Evolutionary conservation across 2,888 invertebrate species (phyloP).

Genomic region (Ophraella communa): DNA sequence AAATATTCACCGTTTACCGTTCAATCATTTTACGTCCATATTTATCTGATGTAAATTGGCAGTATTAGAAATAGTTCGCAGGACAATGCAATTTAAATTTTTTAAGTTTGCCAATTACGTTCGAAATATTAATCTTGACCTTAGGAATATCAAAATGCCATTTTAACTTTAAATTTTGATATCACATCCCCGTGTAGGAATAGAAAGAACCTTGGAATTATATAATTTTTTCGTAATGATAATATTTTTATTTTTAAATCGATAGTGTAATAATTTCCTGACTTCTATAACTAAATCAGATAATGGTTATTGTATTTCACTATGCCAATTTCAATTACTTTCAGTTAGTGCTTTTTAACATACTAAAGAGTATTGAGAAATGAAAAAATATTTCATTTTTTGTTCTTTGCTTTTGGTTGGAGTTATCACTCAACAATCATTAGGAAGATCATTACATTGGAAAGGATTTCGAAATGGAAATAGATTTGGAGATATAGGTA

Average conservation of each 20-base stretch:
- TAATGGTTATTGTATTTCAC: background rate
- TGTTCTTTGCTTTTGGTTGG: background rate
- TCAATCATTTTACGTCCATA: too few species aligned
- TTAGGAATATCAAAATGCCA: too few species aligned
- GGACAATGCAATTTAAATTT: too few species aligned
- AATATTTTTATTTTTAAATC: background rate
- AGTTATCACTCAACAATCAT: background rate
- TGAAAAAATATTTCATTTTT: background rate
- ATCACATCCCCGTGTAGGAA: background rate
- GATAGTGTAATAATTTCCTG: background rate
- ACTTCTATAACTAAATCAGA: background rate
- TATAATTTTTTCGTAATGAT: background rate
- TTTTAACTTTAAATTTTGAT: too few species aligned
- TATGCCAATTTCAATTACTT: background rate
- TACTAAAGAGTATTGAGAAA: background rate
- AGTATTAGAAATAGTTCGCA: too few species aligned
- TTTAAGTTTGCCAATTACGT: too few species aligned
- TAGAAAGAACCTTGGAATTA: background rate
- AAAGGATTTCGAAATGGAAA: background rate
- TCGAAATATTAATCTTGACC: too few species aligned
- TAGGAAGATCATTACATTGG: background rate
- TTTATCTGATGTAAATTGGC: too few species aligned
- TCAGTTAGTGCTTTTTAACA: background rate
- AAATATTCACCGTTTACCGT: too few species aligned
- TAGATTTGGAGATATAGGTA: background rate